Evolutionary conservation across 23 tunicate genomes (phyloP), one percentile per base, ranked within the genome.

Genomic region (Styela plicata): DNA sequence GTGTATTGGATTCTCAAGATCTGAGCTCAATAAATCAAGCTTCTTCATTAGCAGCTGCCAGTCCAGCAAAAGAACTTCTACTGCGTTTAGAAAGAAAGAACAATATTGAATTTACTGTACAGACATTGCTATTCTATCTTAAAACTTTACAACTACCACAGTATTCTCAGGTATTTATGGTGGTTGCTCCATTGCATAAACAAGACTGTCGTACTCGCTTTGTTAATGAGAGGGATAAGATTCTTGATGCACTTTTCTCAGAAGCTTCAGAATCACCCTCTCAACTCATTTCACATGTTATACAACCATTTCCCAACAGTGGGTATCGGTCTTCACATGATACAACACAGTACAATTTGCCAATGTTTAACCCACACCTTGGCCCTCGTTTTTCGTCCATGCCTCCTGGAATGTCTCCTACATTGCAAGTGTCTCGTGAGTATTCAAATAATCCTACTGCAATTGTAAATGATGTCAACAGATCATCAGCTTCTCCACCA

Each of bases 31-130:
- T 71, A 71, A 13, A n/a, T 34, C 77, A 34, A 3, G 77, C 77
- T 27, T 71, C 77, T 21, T 34, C 36, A 34, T 32, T 71, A 30
- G 24, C 36, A 21, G 23, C 3, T 71, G 77, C 77, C 24, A 28
- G 36, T 3, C 77, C 36, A 71, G 16, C 77, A 32, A 33, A 71
- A 71, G 77, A 71, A 71, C 32, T 71, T 33, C 3, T 71, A 26
- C 17, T 71, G 37, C 77, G 77, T 3, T 34, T 71, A 3, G 77
- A 71, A 34, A 27, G 29, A 17, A 33, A 34, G 36, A 71, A 29
- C 16, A 30, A 71, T 71, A 44, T 44, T 13, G 57, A 44, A 5
- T 44, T 44, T 13, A 5, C 57, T 7, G 57, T 44, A 13, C 57
- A 44, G 7, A 13, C 57, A 5, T 44, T 44, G 13, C 13, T 44